Percentiles rank a stretch among this genome's conserved stretches.
Conservation (phyloP, 2,113 vertebrate species). For the Ptyas mucosa region DNA sequence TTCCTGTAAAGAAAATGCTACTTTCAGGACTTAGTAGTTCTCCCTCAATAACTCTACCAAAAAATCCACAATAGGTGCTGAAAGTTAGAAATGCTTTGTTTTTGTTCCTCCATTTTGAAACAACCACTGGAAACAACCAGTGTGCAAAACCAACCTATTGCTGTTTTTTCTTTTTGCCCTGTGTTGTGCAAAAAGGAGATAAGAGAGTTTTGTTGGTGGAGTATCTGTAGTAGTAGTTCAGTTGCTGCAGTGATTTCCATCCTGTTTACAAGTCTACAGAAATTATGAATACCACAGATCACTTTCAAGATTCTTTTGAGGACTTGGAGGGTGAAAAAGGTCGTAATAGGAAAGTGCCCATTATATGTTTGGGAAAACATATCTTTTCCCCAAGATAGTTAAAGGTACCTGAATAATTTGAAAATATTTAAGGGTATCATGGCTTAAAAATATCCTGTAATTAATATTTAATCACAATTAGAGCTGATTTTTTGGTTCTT, state of each 20-base stretch:
- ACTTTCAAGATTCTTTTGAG: neutral
- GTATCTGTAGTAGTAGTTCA: neutral
- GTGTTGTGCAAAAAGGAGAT: neutral
- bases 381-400: neutral
- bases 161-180: neutral
- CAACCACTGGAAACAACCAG: neutral
- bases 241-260: neutral
- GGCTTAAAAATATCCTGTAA: neutral
- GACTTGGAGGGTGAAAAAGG: neutral
- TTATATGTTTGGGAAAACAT: neutral
- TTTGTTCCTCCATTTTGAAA: neutral
- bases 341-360: neutral
- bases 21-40: neutral
- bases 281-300: neutral
- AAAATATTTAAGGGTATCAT: neutral
- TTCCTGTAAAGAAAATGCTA: neutral
- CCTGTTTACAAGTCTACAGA: neutral
- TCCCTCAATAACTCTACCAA: neutral
- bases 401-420: neutral
- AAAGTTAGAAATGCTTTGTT: neutral
- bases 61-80: neutral
- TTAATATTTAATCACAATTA: neutral
- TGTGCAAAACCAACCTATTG: neutral
- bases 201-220: neutral
- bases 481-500: neutral